Evolutionary conservation across 2,797 vertebrate genomes (phyloP).

Genomic region (Austrolebias charrua): DNA sequence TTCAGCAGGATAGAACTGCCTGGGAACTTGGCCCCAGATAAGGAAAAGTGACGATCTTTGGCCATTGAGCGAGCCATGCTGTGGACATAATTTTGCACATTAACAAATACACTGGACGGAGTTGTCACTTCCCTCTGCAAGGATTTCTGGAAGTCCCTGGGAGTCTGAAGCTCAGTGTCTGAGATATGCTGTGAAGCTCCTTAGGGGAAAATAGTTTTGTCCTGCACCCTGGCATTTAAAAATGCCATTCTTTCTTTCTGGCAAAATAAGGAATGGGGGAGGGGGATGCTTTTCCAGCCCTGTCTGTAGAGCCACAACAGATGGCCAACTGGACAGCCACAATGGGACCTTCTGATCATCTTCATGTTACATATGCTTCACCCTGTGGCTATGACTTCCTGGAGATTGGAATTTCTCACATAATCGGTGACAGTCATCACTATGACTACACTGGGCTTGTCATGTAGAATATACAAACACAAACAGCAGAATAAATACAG

Average conservation of each 20-base stretch:
- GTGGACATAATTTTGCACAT: conserved; percentile 47
- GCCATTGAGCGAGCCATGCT: conserved; percentile 54
- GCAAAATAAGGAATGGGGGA: neutral
- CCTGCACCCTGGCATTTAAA: conserved; percentile 59
- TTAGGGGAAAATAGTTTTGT: conserved; percentile 39
- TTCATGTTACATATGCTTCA: conserved; percentile 80
- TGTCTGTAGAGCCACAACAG: conserved; percentile 67
- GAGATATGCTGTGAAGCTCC: conserved; percentile 49
- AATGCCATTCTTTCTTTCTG: conserved; percentile 59
- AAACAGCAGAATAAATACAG: conserved; percentile 26
- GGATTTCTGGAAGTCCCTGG: conserved; percentile 54
- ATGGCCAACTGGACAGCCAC: conserved; percentile 81
- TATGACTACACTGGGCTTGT: conserved; percentile 63
- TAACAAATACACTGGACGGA: conserved; percentile 61
- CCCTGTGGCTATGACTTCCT: conserved; percentile 77
- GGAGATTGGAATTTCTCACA: conserved; percentile 71
- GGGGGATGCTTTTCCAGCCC: conserved; percentile 62
- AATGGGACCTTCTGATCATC: conserved; percentile 77
- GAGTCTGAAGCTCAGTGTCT: conserved; percentile 52
- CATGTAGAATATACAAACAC: conserved; percentile 33
- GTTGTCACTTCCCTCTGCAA: conserved; percentile 43
- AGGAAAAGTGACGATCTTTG: conserved; percentile 70
- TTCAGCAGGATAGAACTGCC: conserved; percentile 45
- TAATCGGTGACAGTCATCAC: conserved; percentile 65
- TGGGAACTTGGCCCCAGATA: conserved; percentile 60